Percentiles rank a stretch among this genome's conserved stretches.
These are phyloP conservation scores for Tor tambroides DNA, from an alignment of 2,113 vertebrate species.

Conservation along the genomic window DNA sequence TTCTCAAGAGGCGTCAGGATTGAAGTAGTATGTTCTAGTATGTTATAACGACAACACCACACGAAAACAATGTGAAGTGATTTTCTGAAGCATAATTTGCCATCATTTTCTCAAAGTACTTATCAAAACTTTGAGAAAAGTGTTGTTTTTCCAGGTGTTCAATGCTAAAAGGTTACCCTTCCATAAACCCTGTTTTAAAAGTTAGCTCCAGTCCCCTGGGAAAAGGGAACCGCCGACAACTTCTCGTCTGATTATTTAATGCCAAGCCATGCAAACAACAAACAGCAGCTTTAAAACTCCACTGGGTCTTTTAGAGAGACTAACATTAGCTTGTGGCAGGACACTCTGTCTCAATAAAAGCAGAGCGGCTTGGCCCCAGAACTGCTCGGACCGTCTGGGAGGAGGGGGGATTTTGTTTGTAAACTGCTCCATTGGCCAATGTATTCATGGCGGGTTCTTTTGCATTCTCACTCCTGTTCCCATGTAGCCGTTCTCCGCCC, in stretches of 20 bases:
- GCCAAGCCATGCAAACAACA: constrained; percentile 65
- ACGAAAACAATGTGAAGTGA: neutral
- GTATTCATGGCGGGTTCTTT: constrained; percentile 28
- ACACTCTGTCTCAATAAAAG: constrained; percentile 70
- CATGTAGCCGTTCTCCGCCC: constrained; percentile 51
- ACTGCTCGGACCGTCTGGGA: constrained; percentile 52
- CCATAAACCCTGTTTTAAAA: constrained; percentile 27
- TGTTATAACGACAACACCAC: neutral
- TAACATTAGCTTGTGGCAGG: constrained; percentile 76
- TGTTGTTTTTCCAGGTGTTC: constrained; percentile 31
- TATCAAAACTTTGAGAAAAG: neutral
- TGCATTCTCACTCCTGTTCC: constrained; percentile 65
- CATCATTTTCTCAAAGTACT: constrained; percentile 15
- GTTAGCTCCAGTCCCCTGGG: constrained; percentile 17
- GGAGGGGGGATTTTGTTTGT: neutral
- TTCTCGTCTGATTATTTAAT: constrained; percentile 62
- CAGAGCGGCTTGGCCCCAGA: constrained; percentile 69
- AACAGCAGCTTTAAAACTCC: constrained; percentile 70
- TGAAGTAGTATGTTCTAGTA: neutral
- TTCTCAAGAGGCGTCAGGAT: neutral
- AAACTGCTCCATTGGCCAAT: constrained; percentile 27
- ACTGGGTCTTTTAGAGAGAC: constrained; percentile 69
- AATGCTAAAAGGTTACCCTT: constrained; percentile 27
- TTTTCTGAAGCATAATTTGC: neutral
- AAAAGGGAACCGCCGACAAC: constrained; percentile 35